Evolutionary conservation across 2,113 vertebrate species (phyloP).

Genomic region (Micronycteris hirsuta): DNA sequence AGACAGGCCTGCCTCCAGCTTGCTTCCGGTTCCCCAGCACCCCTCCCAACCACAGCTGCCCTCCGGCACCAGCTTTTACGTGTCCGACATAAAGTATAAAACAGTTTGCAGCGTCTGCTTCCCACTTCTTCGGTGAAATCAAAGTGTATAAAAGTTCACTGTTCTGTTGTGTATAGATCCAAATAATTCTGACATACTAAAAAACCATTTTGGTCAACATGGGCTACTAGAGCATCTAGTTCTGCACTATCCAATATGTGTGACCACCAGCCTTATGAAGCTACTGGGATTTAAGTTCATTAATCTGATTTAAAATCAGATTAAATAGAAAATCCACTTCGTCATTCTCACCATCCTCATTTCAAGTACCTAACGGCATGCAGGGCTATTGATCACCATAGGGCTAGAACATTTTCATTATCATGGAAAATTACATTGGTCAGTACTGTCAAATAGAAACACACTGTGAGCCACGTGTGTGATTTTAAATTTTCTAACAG

Average conservation of each 20-base stretch:
- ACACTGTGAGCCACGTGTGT: not conserved
- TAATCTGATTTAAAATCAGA: not conserved
- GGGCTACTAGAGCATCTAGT: not conserved
- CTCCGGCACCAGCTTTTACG: not conserved
- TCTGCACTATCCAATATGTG: fast-evolving
- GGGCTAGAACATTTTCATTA: not conserved
- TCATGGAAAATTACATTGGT: not conserved
- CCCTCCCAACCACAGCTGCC: fast-evolving
- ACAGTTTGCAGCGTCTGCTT: not conserved
- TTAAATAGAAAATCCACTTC: not conserved
- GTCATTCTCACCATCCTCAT: not conserved
- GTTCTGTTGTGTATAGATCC: not conserved
- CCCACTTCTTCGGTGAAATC: not conserved
- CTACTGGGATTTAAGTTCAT: not conserved
- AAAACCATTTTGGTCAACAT: not conserved
- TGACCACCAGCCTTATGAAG: not conserved
- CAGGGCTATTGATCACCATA: not conserved
- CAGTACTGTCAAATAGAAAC: not conserved
- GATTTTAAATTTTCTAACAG: not conserved
- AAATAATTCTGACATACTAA: not conserved
- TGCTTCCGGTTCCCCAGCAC: fast-evolving
- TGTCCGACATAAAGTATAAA: not conserved
- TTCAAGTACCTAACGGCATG: not conserved
- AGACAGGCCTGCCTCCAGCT: not conserved
- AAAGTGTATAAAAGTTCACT: not conserved